A percentile compares a stretch with the other conserved stretches of the same genome.
phyloP scores from a whole-genome alignment of 2,888 invertebrate species.

The Sthenelais limicola region DNA sequence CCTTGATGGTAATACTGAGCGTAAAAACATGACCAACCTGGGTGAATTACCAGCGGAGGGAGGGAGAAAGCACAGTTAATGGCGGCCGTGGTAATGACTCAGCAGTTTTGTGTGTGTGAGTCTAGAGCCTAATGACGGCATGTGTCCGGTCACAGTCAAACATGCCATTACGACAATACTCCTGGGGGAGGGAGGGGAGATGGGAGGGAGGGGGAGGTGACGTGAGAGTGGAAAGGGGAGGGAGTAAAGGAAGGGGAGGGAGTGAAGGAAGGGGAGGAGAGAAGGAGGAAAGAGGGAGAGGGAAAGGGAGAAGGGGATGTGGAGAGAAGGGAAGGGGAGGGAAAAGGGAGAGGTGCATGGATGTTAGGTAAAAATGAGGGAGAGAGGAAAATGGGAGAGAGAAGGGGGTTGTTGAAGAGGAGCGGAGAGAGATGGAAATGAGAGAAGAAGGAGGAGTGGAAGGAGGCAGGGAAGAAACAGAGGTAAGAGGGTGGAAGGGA shows the following conservation, averaged over 20 bases:
- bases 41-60: too few species aligned
- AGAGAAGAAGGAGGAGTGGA: not conserved
- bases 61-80: too few species aligned
- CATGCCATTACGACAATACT: not conserved
- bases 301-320: not conserved
- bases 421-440: not conserved
- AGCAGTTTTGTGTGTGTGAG: too few species aligned
- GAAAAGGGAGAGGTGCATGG: not conserved
- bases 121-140: too few species aligned
- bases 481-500: not conserved
- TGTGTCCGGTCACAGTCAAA: not conserved
- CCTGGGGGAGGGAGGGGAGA: not conserved
- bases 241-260: not conserved
- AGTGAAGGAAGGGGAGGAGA: not conserved
- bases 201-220: conserved; percentile 1
- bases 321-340: not conserved
- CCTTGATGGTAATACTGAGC: too few species aligned
- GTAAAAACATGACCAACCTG: too few species aligned
- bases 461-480: not conserved
- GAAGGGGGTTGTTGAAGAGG: not conserved
- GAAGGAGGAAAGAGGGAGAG: not conserved
- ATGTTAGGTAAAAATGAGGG: not conserved
- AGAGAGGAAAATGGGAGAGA: not conserved
- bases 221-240: conserved; percentile 2
- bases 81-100: too few species aligned